Conservation (phyloP, 2,888 invertebrate genomes). For the Acleris laterana region DNA sequence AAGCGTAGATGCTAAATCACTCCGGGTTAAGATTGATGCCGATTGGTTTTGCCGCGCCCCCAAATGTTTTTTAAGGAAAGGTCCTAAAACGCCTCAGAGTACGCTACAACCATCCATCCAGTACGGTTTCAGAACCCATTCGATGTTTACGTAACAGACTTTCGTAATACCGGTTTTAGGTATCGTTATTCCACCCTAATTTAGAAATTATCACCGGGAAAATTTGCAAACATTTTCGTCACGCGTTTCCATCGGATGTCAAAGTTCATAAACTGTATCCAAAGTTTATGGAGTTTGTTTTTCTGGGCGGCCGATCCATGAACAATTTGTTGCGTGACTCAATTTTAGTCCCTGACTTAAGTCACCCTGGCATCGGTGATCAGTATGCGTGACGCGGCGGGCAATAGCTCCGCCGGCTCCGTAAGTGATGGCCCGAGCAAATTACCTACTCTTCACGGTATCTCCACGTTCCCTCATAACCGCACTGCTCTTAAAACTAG, state of each 20-base stretch:
- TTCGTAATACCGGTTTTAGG: background rate
- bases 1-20: constrained; percentile 34
- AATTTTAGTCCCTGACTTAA: constrained; percentile 37
- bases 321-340: constrained; percentile 40
- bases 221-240: constrained; percentile 16
- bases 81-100: constrained; percentile 20
- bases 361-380: constrained; percentile 27
- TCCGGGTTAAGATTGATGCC: constrained; percentile 32
- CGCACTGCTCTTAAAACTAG: constrained; percentile 17
- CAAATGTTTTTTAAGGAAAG: constrained; percentile 8
- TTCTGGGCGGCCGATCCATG: constrained; percentile 29
- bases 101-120: too few species aligned
- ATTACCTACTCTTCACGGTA: constrained; percentile 35
- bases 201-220: constrained; percentile 12
- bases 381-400: constrained; percentile 40
- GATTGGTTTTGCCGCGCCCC: constrained; percentile 26
- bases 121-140: too few species aligned
- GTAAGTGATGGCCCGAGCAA: constrained; percentile 32
- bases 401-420: constrained; percentile 33
- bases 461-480: constrained; percentile 22
- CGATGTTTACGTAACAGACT: background rate
- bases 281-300: constrained; percentile 36
- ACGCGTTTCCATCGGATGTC: constrained; percentile 27
- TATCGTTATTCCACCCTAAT: constrained; percentile 9
- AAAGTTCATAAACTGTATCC: constrained; percentile 34